A percentile compares a stretch with the other conserved stretches of the same genome.
These are phyloP conservation scores for Lymantria dispar DNA, from an alignment of 2,888 invertebrate genomes.

Conservation along the genomic window DNA sequence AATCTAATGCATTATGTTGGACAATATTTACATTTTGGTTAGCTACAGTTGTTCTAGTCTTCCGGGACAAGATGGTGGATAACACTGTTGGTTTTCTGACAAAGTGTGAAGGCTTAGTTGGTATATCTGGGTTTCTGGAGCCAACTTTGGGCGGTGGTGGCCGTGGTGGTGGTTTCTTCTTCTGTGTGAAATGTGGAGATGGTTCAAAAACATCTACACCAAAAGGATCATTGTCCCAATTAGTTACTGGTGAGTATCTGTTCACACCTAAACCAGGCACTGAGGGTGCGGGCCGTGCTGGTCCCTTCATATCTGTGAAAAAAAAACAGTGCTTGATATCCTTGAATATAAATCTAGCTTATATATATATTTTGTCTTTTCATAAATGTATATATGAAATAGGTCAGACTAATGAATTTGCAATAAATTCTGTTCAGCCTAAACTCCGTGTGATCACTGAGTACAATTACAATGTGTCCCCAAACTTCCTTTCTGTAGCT, in stretches of 20 bases:
- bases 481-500: no score
- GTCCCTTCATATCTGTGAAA: slow-evolving; percentile 82
- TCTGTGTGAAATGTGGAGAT: slow-evolving; percentile 67
- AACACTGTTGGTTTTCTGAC: slow-evolving; percentile 74
- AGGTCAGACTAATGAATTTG: no score
- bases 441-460: no score
- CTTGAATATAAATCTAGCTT: no score
- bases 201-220: slow-evolving; percentile 76
- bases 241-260: slow-evolving; percentile 81
- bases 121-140: slow-evolving; percentile 62
- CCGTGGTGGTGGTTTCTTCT: slow-evolving; percentile 87
- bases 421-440: no score
- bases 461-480: no score
- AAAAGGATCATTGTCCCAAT: slow-evolving; percentile 78
- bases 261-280: slow-evolving; percentile 66
- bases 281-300: slow-evolving; percentile 82
- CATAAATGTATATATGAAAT: no score
- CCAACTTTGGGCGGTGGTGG: slow-evolving; percentile 86
- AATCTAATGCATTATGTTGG: slow-evolving; percentile 42
- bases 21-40: slow-evolving; percentile 40
- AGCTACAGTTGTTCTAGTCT: slow-evolving; percentile 51
- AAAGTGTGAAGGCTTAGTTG: slow-evolving; percentile 77
- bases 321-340: slow-evolving; percentile 9
- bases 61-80: slow-evolving; percentile 64
- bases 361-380: no score